Base-by-base conservation (phyloP, 2,888 invertebrate species). In the Diploptera punctata region DNA sequence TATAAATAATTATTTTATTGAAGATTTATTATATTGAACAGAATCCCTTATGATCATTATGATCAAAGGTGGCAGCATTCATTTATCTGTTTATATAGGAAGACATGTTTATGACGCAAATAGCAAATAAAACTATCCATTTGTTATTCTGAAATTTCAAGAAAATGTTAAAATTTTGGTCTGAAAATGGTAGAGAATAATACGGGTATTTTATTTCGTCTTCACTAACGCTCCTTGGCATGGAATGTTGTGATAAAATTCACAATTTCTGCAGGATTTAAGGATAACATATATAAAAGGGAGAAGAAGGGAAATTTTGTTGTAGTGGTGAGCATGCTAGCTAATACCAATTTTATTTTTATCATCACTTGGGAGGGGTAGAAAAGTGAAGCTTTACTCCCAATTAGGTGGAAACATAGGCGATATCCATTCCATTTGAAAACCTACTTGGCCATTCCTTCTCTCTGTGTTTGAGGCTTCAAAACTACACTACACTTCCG, bases 271-370 rank as follows among this genome's bases (percentile, higher is more conserved):
- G n/a, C 26, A 57, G 57, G 29, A 29, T 57, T 29, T 13, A 18
- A 29, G 57, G 57, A 29, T 7, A 57, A 57, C 57, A 31, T 57
- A 29, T n/a, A 57, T 33, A 57, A 57, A 57, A n/a, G 57, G 4
- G 29, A 29, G 57, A 57, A 33, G 33, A 33, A 33, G 33, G 33
- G 33, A 57, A 57, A 29, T 57, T 57, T 24, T 57, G 21, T 13
- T 10, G n/a, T 57, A 29, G n/a, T 29, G 57, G 29, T 29, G n/a
- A 31, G 18, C 29, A 29, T 24, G 29, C n/a, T 9, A 29, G 29
- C 26, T 57, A 57, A 57, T 57, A 29, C 57, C 57, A 57, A 57
- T 57, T 57, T 57, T 57, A 26, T n/a, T 57, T 57, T 57, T 57
- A 57, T 57, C 57, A 24, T 57, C 57, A 57, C 57, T n/a, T 29